A percentile compares a stretch with the other conserved stretches of the same genome.
These are phyloP conservation scores for Perccottus glenii DNA, from an alignment of 2,113 vertebrate species.

Conservation along the genomic window DNA sequence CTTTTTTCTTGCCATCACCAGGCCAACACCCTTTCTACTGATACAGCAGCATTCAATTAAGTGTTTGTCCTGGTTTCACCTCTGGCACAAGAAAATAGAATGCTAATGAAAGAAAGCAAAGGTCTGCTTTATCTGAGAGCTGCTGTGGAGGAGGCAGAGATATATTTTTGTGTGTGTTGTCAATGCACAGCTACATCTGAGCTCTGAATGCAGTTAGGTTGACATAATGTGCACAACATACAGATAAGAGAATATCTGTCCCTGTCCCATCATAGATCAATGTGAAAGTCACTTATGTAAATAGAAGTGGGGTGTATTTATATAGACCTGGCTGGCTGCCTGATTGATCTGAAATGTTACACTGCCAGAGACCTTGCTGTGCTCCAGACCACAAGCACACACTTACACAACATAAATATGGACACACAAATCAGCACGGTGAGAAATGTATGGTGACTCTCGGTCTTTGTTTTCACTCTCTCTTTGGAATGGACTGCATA, in stretches of 20 bases:
- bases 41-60: slow-evolving; percentile 27
- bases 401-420: slow-evolving; percentile 16
- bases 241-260: not conserved
- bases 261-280: slow-evolving; percentile 9
- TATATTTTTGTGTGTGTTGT: not conserved
- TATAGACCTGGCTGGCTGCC: slow-evolving; percentile 42
- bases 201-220: not conserved
- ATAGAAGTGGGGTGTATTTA: slow-evolving; percentile 47
- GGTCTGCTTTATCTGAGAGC: not conserved
- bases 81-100: slow-evolving; percentile 2
- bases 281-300: slow-evolving; percentile 53
- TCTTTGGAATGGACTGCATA: not conserved
- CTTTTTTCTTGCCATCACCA: slow-evolving; percentile 11
- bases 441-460: not conserved
- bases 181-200: not conserved
- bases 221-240: slow-evolving; percentile 8
- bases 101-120: not conserved
- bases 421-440: not conserved
- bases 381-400: slow-evolving; percentile 19
- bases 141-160: too few relatives aligned
- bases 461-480: not conserved
- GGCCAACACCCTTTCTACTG: slow-evolving; percentile 13
- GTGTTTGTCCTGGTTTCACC: slow-evolving; percentile 37
- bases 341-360: slow-evolving; percentile 61
- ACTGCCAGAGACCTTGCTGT: slow-evolving; percentile 16